Evolutionary conservation across 1,140 invertebrate species (phyloP).

Genomic region (Propsilocerus akamusi): DNA sequence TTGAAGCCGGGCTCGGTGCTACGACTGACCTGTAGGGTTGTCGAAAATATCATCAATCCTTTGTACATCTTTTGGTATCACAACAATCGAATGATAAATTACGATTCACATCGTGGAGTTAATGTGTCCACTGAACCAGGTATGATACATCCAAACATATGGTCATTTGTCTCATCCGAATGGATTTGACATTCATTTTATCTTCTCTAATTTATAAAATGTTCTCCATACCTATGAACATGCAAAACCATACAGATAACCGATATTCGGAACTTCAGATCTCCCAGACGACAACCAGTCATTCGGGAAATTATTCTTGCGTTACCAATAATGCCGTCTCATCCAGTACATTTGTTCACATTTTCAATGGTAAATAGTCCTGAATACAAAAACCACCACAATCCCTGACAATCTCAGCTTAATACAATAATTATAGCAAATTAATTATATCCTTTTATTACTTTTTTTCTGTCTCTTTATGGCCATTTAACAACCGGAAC

Average conservation of each 20-base stretch:
- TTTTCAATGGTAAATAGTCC: slow-evolving; percentile 36
- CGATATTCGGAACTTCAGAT: slow-evolving; percentile 18
- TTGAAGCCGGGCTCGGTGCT: slow-evolving; percentile 47
- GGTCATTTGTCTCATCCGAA: background rate
- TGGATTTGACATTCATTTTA: background rate
- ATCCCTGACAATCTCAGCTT: too few relatives aligned
- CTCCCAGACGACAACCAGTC: slow-evolving; percentile 28
- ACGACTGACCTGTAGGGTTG: slow-evolving; percentile 41
- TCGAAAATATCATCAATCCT: slow-evolving; percentile 44
- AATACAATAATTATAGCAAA: too few relatives aligned
- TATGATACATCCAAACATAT: background rate
- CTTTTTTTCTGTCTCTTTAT: too few relatives aligned
- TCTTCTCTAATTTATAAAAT: slow-evolving; percentile 6
- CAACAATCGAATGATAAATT: slow-evolving; percentile 53
- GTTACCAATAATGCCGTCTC: slow-evolving; percentile 46
- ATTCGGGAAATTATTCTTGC: slow-evolving; percentile 54
- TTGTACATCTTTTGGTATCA: slow-evolving; percentile 59
- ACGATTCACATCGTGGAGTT: slow-evolving; percentile 42
- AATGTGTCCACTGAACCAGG: slow-evolving; percentile 45
- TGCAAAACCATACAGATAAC: too few relatives aligned
- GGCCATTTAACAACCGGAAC: too few relatives aligned
- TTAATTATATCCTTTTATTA: too few relatives aligned
- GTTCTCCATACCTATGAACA: too few relatives aligned
- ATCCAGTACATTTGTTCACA: slow-evolving; percentile 46
- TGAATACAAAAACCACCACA: too few relatives aligned